Evolutionary conservation across 2,113 vertebrate genomes (phyloP), one percentile per base, ranked within the genome.

Genomic region (Notothenia rossii): DNA sequence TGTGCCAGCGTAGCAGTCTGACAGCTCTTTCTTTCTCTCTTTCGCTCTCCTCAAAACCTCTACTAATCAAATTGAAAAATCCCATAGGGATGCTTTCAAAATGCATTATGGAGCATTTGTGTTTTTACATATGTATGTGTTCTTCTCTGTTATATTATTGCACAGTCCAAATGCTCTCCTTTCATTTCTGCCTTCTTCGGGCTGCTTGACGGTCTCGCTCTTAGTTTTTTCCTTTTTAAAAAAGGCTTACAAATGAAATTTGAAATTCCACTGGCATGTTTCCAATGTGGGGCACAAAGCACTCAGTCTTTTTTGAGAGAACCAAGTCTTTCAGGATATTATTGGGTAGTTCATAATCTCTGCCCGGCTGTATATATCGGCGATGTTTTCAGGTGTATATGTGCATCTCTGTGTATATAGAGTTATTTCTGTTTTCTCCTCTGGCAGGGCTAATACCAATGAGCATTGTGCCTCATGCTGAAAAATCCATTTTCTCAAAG

Each of bases 401-500:
- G 2, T 68, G 20, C 58, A 59, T 14, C 48, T 73, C 10, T 40
- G 59, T 50, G 43, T 45, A 40, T 40, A 40, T 40, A 40, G 36
- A 40, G 36, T 40, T 40, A 40, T 40, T 40, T 40, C 7, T 1
- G 7, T 40, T 7, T 40, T 40, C 36, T 40, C 7, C 36, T 40
- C 36, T 40, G 36, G 36, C 63, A 53, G 45, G 13, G 12, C 75
- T 86, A 75, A 86, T 81, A 70, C 75, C 76, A 81, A 80, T 75
- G 46, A 88, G 89, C 88, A 86, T 89, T 88, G 75, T 74, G 76
- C 77, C 83, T 88, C 82, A 89, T 80, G 87, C 88, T 86, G 83
- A 84, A 90, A 92, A 92, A 92, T 91, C 86, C 2, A 92, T 91
- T 90, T 91, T 89, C 89, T 90, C 88, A 89, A 89, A 92, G 86